Conservation (phyloP, 2,888 invertebrate genomes). For the Aquatica leii region DNA sequence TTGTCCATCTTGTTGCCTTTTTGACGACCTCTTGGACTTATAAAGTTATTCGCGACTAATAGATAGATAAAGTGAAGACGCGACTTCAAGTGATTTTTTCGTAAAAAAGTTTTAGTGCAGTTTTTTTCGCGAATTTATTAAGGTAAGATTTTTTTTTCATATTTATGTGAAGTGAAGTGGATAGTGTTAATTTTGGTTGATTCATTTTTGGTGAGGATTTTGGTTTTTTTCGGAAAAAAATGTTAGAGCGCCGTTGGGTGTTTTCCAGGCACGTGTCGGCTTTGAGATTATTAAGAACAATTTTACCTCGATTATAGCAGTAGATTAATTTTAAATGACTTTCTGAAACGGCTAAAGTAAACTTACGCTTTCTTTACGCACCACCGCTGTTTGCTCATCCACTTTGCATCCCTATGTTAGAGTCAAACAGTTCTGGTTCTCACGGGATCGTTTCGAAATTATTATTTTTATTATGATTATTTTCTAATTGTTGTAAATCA, state of each 20-base stretch:
- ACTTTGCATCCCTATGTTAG: conserved; percentile 58
- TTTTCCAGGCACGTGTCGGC: not conserved
- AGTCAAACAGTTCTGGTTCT: conserved; percentile 44
- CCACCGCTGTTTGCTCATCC: conserved; percentile 59
- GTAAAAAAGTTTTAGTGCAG: conserved; percentile 28
- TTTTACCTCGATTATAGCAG: conserved; percentile 3
- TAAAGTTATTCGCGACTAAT: conserved; percentile 33
- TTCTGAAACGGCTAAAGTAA: conserved; percentile 40
- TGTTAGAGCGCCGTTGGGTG: not conserved
- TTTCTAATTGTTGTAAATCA: conserved; percentile 9
- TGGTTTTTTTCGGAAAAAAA: too few relatives aligned
- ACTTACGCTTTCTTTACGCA: conserved; percentile 46
- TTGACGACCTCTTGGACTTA: conserved; percentile 35
- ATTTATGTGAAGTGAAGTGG: conserved; percentile 25
- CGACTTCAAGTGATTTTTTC: conserved; percentile 27
- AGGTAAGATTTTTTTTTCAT: conserved; percentile 24
- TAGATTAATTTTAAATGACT: conserved; percentile 30
- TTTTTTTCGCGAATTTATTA: conserved; percentile 26
- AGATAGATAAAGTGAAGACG: conserved; percentile 29
- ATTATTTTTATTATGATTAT: conserved; percentile 14
- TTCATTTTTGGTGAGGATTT: too few relatives aligned
- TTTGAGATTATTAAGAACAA: conserved; percentile 1
- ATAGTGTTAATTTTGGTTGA: conserved; percentile 20
- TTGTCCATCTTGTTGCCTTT: conserved; percentile 44
- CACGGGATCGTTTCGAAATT: conserved; percentile 24